A percentile compares a stretch with the other conserved stretches of the same genome.
Evolutionary conservation across 37 sponge, comb jelly and placozoan genomes (phyloP).

Genomic region (Halisarca cf. caerulea): DNA sequence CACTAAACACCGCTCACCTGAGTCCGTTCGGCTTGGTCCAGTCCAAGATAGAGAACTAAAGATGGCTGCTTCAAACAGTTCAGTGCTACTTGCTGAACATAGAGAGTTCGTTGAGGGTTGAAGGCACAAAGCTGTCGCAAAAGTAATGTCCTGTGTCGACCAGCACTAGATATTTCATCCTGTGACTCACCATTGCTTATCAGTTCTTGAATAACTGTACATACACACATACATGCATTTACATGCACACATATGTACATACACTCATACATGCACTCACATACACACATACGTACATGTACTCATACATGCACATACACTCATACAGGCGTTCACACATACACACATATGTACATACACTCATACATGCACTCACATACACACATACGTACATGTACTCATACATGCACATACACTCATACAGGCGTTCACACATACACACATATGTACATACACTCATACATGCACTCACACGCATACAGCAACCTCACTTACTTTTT

Average conservation of each 20-base stretch:
- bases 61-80: constrained; percentile 59
- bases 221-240: too few relatives aligned
- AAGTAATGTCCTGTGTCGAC: constrained; percentile 48
- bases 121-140: constrained; percentile 40
- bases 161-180: constrained; percentile 69
- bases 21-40: constrained; percentile 40
- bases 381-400: background rate
- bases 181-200: constrained; percentile 62
- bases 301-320: background rate
- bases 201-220: constrained; percentile 54
- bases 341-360: too few relatives aligned
- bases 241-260: too few relatives aligned
- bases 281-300: background rate
- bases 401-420: background rate
- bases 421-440: background rate
- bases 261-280: background rate
- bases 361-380: background rate
- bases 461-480: background rate
- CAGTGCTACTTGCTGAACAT: constrained; percentile 58
- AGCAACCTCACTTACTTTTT: background rate
- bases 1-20: background rate
- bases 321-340: too few relatives aligned
- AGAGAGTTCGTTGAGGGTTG: constrained; percentile 39
- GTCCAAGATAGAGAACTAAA: constrained; percentile 57
- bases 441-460: too few relatives aligned